phyloP scores from a whole-genome alignment of 2,888 invertebrate genomes.

The Stenoptilia bipunctidactyla region DNA sequence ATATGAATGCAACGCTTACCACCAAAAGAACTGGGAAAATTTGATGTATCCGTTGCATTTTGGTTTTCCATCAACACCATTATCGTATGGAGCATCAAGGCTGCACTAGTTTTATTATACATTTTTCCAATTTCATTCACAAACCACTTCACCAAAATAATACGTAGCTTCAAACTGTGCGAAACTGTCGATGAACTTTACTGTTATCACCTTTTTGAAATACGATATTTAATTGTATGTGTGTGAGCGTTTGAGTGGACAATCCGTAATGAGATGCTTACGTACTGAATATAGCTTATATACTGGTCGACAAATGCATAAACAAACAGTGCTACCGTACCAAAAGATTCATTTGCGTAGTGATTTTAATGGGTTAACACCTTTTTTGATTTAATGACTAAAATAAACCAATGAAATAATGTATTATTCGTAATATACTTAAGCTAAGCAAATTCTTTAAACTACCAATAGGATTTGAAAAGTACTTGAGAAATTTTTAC shows the following conservation, averaged over 20 bases:
- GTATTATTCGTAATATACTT: too few relatives aligned
- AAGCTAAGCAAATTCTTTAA: too few relatives aligned
- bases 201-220: constrained; percentile 19
- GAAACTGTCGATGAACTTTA: not conserved
- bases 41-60: constrained; percentile 50
- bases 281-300: constrained; percentile 33
- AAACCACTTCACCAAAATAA: constrained; percentile 3
- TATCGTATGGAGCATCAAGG: constrained; percentile 62
- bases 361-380: too few relatives aligned
- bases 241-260: constrained; percentile 30
- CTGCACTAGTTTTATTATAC: constrained; percentile 60
- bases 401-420: too few relatives aligned
- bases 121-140: constrained; percentile 26
- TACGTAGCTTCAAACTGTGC: too few relatives aligned
- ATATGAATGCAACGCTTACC: too few relatives aligned
- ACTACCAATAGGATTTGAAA: too few relatives aligned
- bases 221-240: constrained; percentile 22
- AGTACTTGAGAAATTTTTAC: too few relatives aligned
- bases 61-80: constrained; percentile 64
- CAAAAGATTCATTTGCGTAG: too few relatives aligned
- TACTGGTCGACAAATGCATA: constrained; percentile 39
- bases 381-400: too few relatives aligned
- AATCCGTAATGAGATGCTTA: constrained; percentile 35
- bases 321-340: too few relatives aligned
- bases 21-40: constrained; percentile 38